Percentiles rank a stretch among this genome's conserved stretches.
These are phyloP conservation scores for Danionella dracula DNA, from an alignment of 2,797 vertebrate species.

Conservation along the genomic window DNA sequence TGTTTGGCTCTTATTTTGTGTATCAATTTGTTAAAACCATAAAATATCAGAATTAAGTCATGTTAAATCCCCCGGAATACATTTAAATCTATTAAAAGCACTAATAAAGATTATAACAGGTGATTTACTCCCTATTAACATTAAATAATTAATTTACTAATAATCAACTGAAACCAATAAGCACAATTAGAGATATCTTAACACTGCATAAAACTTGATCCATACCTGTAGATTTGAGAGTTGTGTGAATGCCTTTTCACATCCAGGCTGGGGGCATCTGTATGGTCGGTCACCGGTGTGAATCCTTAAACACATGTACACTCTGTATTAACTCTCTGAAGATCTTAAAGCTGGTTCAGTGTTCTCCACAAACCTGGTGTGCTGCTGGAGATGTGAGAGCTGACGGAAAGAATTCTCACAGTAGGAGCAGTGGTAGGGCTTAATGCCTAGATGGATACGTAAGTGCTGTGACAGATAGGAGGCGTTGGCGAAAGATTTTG, in stretches of 20 bases:
- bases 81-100: no score
- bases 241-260: conserved; percentile 98
- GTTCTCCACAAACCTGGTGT: conserved; percentile 79
- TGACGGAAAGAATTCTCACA: conserved; percentile 99
- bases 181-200: no score
- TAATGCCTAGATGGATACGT: conserved; percentile 97
- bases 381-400: conserved; percentile 98
- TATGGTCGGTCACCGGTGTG: conserved; percentile 97
- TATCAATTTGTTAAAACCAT: no score
- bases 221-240: conserved; percentile 97
- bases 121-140: not conserved
- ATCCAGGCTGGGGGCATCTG: conserved; percentile 95
- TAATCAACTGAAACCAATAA: no score
- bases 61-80: no score
- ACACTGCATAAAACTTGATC: not conserved
- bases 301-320: conserved; percentile 71
- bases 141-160: not conserved
- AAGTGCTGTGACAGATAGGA: conserved; percentile 98
- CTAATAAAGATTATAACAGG: not conserved
- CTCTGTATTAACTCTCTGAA: not conserved
- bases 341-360: not conserved
- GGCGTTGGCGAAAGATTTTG: conserved; percentile 97
- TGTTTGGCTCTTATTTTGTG: no score
- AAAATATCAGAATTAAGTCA: no score
- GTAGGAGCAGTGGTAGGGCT: conserved; percentile 99